phyloP scores from a whole-genome alignment of 2,113 vertebrate species.

The Taurulus bubalis region DNA sequence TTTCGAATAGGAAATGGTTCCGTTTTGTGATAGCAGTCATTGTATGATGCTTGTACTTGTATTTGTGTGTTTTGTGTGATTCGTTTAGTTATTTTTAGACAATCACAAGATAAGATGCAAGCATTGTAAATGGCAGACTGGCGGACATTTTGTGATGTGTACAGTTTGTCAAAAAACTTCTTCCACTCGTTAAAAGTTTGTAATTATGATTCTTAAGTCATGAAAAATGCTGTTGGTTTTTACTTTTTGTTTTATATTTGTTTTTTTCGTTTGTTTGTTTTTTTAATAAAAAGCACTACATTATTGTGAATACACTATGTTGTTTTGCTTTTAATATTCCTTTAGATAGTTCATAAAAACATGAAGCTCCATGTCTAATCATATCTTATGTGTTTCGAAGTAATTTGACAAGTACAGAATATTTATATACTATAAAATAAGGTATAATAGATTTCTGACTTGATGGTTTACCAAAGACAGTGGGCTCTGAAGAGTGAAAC shows the following conservation, averaged over 20 bases:
- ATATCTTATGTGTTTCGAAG: neutral
- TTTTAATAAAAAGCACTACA: constrained; percentile 89
- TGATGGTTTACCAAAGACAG: neutral
- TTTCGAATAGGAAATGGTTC: constrained; percentile 81
- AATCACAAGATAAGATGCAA: constrained; percentile 89
- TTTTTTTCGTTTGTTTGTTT: constrained; percentile 80
- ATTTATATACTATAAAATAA: neutral
- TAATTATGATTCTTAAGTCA: constrained; percentile 89
- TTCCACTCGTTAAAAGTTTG: constrained; percentile 88
- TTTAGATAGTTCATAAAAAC: neutral
- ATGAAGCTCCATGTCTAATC: neutral
- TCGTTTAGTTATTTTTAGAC: constrained; percentile 88
- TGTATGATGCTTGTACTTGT: constrained; percentile 87
- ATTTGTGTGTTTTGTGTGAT: constrained; percentile 87
- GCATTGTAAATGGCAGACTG: constrained; percentile 88
- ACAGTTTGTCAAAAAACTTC: constrained; percentile 86
- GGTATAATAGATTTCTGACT: neutral
- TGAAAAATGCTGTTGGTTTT: constrained; percentile 88
- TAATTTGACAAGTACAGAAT: neutral
- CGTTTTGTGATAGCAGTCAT: constrained; percentile 85
- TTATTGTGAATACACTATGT: constrained; percentile 80
- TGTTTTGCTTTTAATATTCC: constrained; percentile 1
- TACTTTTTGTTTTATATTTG: constrained; percentile 88
- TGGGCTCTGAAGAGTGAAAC: neutral
- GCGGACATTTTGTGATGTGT: constrained; percentile 88